Base-by-base conservation (phyloP, 2,888 invertebrate species). In the Agrenia bidenticulata region DNA sequence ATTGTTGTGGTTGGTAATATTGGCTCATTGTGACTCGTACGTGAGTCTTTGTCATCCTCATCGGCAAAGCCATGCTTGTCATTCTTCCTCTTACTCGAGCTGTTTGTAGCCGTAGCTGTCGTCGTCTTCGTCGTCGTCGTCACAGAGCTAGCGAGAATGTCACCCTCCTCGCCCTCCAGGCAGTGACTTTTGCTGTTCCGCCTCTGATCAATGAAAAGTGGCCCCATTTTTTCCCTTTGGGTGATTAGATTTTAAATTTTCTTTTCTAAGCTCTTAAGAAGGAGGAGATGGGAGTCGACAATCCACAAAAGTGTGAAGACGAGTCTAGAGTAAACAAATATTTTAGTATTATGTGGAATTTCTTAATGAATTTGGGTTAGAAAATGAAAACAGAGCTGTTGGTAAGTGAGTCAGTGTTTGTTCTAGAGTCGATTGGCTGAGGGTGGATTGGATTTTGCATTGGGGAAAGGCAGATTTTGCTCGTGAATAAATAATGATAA, bases 141-240 rank as follows among this genome's bases (percentile, higher is more conserved):
- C 7, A 7, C 39, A 11, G 15, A 7, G 39, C 15, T 15, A 39
- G 15, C n/a, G n/a, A n/a, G 32, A 32, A 11, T 32, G 32, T 32
- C 32, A 32, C 32, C 32, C 11, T 32, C 45, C 45, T 45, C 45
- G 19, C 45, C 45, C 45, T 45, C 45, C 15, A 45, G 45, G 45
- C 45, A 17, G 19, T 5, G 9, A 15, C 45, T 45, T 45, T 45
- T 45, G 5, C 19, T 45, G 21, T 7, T 19, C 5, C 51, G 19
- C 9, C 51, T 26, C 21, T 51, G 51, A 51, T 51, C 21, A 15
- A 51, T 51, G 51, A 51, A 51, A 26, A 51, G 51, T 51, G 51
- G 51, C 51, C 51, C 51, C 51, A 51, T 51, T 51, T 15, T n/a
- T 15, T 19, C 45, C 45, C 4, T 39, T 39, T 9, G n/a, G 15